A percentile compares a stretch with the other conserved stretches of the same genome.
Evolutionary conservation across 2,113 vertebrate species (phyloP).

Genomic region (Chrysochloris asiatica): DNA sequence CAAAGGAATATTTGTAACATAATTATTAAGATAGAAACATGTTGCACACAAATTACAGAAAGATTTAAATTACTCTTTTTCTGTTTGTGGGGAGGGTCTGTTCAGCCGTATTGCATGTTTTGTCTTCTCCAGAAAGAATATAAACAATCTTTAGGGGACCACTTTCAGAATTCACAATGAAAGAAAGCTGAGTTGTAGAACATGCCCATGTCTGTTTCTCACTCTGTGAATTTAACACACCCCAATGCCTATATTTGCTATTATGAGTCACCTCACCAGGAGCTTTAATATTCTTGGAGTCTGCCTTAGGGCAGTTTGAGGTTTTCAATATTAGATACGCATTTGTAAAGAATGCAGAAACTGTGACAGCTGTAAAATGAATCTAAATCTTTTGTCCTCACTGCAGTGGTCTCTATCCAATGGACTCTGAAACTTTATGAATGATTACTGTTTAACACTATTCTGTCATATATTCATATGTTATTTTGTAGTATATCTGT

Average conservation of each 20-base stretch:
- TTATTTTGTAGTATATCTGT: background rate
- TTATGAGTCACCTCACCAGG: conserved; percentile 62
- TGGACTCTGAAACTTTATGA: background rate
- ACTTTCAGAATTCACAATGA: conserved; percentile 28
- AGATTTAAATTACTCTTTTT: background rate
- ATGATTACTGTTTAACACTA: background rate
- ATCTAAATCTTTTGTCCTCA: background rate
- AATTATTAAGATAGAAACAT: background rate
- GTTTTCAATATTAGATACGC: conserved; percentile 13
- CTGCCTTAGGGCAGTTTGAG: conserved; percentile 45
- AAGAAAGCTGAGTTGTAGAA: background rate
- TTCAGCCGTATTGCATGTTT: background rate
- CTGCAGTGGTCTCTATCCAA: background rate
- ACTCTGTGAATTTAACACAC: conserved; percentile 58
- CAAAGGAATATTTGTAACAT: background rate
- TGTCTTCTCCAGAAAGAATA: background rate
- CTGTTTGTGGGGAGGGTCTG: background rate
- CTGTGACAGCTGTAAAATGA: background rate
- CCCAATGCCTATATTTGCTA: conserved; percentile 50
- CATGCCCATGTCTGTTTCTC: conserved; percentile 39
- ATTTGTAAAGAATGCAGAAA: conserved; percentile 53
- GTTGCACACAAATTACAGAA: background rate
- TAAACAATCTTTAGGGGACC: background rate
- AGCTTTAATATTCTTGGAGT: conserved; percentile 33
- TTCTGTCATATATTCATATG: background rate